Evolutionary conservation across 2,797 vertebrate genomes (phyloP).

Genomic region (Pseudopleuronectes americanus): DNA sequence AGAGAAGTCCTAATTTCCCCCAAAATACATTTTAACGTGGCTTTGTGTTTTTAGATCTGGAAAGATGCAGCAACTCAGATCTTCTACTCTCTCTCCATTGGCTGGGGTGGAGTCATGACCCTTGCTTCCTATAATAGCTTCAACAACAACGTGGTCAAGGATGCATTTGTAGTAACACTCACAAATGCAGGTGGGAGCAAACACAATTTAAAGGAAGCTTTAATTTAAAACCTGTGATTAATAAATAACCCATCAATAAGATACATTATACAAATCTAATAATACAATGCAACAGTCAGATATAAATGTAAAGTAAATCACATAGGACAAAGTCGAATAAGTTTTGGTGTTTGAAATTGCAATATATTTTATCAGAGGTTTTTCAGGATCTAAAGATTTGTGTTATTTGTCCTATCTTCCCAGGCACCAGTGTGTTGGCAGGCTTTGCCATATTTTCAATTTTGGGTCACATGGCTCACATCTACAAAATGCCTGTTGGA

Average conservation of each 20-base stretch:
- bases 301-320: too few relatives aligned
- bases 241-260: too few relatives aligned
- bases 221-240: too few relatives aligned
- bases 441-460: conserved; percentile 97
- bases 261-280: too few relatives aligned
- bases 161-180: conserved; percentile 89
- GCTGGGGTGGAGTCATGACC: conserved; percentile 91
- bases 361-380: not conserved
- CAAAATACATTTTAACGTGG: not conserved
- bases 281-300: too few relatives aligned
- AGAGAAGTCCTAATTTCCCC: not conserved
- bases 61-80: conserved; percentile 96
- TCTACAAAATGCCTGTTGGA: conserved; percentile 85
- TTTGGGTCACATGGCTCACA: conserved; percentile 93
- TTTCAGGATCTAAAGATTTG: not conserved
- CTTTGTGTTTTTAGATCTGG: conserved; percentile 84
- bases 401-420: conserved; percentile 7
- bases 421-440: conserved; percentile 90
- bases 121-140: conserved; percentile 97
- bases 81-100: conserved; percentile 92
- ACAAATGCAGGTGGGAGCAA: conserved; percentile 84
- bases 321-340: too few relatives aligned
- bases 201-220: not conserved
- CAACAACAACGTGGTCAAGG: conserved; percentile 92
- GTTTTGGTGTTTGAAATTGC: not conserved